These are phyloP conservation scores for Setophaga coronata DNA, from an alignment of 2,113 vertebrate genomes.

Conservation along the genomic window DNA sequence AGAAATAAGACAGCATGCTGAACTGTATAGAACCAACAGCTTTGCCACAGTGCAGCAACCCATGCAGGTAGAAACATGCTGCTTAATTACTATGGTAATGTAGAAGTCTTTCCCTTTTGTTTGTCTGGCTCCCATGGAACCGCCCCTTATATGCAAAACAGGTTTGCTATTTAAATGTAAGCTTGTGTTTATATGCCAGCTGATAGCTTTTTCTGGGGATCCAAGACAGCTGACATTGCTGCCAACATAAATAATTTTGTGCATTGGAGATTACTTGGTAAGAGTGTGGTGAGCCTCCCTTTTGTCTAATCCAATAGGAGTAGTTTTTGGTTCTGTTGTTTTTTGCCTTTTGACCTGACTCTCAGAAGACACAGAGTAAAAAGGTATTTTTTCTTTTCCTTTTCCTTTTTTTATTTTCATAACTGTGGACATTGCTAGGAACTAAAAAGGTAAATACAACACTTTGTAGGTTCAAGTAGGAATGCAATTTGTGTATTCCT, in stretches of 20 bases:
- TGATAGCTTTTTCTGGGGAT: not conserved
- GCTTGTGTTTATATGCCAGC: not conserved
- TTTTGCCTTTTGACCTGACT: not conserved
- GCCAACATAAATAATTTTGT: not conserved
- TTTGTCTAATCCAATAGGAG: not conserved
- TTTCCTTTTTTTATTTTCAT: not conserved
- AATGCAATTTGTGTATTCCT: not conserved
- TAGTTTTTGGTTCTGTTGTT: not conserved
- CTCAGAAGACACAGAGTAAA: not conserved
- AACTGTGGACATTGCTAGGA: not conserved
- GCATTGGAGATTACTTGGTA: not conserved
- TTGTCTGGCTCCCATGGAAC: not conserved
- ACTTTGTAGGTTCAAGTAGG: not conserved
- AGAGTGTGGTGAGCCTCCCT: not conserved
- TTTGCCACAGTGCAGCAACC: not conserved
- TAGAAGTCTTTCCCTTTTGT: not conserved
- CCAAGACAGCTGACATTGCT: not conserved
- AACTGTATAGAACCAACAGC: not conserved
- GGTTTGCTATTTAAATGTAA: constrained; percentile 39
- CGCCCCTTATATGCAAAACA: constrained; percentile 23
- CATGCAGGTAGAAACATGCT: not conserved
- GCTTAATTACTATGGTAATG: constrained; percentile 8
- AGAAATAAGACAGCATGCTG: not conserved
- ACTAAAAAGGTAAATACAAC: not conserved
- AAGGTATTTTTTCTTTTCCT: constrained; percentile 8